A percentile compares a stretch with the other conserved stretches of the same genome.
phyloP scores from a whole-genome alignment of 2,113 vertebrate species.

The Aspiorhynchus laticeps region DNA sequence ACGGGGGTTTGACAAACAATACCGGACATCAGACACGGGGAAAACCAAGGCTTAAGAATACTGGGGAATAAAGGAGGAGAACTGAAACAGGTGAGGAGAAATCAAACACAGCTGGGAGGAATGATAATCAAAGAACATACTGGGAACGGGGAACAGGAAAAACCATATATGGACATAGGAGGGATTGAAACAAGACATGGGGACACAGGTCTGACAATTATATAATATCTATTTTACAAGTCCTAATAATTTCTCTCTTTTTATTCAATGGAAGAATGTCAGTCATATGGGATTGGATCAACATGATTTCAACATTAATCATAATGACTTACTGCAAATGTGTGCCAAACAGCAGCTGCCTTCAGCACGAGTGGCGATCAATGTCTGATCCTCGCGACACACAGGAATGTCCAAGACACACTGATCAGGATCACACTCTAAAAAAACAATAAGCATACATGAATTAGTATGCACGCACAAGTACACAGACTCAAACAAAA shows the following conservation, averaged over 20 bases:
- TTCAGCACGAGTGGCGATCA: conserved; percentile 81
- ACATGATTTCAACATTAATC: neutral
- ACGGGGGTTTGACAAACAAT: too few species aligned
- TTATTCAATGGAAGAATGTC: neutral
- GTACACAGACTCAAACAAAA: neutral
- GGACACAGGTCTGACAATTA: too few species aligned
- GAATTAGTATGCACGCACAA: neutral
- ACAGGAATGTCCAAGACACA: conserved; percentile 80
- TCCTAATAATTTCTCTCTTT: neutral
- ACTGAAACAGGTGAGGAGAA: too few species aligned
- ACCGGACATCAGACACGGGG: too few species aligned
- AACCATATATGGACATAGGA: too few species aligned
- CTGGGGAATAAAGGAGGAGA: too few species aligned
- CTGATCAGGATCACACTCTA: conserved; percentile 90
- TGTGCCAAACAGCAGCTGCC: conserved; percentile 88
- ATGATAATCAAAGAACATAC: too few species aligned
- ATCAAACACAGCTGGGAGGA: too few species aligned
- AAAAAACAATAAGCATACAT: conserved; percentile 27
- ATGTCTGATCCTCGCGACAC: conserved; percentile 86
- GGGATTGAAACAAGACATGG: too few species aligned
- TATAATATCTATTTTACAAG: neutral
- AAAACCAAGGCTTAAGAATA: too few species aligned
- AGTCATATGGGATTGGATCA: neutral
- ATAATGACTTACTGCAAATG: conserved; percentile 84
- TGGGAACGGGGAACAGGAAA: too few species aligned